Evolutionary conservation across 2,113 vertebrate genomes (phyloP).

Genomic region (Alouatta palliata): DNA sequence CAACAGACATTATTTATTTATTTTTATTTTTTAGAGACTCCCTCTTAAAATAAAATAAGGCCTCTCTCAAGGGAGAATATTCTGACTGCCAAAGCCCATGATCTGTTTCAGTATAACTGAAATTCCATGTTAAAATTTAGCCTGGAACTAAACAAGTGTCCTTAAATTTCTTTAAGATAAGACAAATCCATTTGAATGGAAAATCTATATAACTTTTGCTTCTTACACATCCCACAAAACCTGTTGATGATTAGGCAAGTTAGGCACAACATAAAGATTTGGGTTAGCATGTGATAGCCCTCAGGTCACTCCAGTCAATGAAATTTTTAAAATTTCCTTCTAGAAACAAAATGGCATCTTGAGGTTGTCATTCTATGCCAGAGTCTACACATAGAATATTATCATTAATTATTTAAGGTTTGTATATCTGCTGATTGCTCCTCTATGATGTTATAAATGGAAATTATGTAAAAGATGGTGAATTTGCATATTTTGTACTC

Average conservation of each 20-base stretch:
- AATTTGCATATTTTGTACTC: not conserved
- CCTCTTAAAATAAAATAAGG: too few relatives aligned
- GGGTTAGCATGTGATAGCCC: not conserved
- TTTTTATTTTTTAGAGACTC: too few relatives aligned
- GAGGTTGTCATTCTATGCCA: not conserved
- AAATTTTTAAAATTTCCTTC: not conserved
- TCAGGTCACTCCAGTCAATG: not conserved
- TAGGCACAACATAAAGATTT: not conserved
- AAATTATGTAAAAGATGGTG: not conserved
- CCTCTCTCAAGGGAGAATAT: not conserved
- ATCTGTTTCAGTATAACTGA: not conserved
- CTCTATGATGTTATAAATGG: not conserved
- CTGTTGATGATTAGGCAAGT: not conserved
- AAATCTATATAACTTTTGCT: not conserved
- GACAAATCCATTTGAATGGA: not conserved
- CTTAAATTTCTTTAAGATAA: constrained; percentile 27
- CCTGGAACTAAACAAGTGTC: not conserved
- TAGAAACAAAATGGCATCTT: not conserved
- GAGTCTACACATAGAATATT: not conserved
- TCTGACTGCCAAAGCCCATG: not conserved
- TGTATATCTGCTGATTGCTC: not conserved
- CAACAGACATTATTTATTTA: too few relatives aligned
- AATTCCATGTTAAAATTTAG: not conserved
- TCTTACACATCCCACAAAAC: not conserved
- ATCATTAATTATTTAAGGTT: not conserved